Percentiles rank a stretch among this genome's conserved stretches.
These are phyloP conservation scores for Ciona savignyi DNA, from an alignment of 23 tunicate species.

Conservation along the genomic window DNA sequence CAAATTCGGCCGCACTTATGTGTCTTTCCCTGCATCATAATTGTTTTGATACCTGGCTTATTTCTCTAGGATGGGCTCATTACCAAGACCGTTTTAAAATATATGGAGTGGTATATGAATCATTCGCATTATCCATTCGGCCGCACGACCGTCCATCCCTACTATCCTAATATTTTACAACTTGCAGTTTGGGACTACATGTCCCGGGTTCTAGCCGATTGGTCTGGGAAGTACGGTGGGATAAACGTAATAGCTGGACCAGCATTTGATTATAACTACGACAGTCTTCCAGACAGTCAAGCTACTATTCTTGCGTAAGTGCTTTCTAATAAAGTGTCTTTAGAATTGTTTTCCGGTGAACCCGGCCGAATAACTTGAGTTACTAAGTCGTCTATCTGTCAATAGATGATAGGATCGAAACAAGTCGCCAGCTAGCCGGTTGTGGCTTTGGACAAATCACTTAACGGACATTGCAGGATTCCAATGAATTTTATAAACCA, in stretches of 20 bases:
- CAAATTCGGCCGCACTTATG: too few species aligned
- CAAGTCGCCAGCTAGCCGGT: too few species aligned
- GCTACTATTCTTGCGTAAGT: conserved; percentile 31
- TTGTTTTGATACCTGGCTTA: too few species aligned
- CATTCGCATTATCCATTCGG: background rate
- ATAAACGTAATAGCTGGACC: conserved; percentile 50
- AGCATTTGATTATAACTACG: conserved; percentile 58
- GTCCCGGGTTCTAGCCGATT: conserved; percentile 13
- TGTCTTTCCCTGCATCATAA: too few species aligned
- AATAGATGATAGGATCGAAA: too few species aligned
- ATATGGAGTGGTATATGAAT: too few species aligned
- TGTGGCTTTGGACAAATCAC: too few species aligned
- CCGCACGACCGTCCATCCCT: background rate
- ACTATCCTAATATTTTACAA: conserved; percentile 1
- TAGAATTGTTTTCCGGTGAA: background rate
- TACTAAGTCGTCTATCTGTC: too few species aligned
- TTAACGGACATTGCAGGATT: too few species aligned
- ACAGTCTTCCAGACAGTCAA: conserved; percentile 55
- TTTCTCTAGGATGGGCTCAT: too few species aligned
- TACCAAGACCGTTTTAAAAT: too few species aligned
- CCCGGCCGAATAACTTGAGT: conserved; percentile 10
- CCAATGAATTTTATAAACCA: conserved; percentile 31
- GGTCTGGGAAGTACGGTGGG: conserved; percentile 46
- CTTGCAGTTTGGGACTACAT: conserved; percentile 60
- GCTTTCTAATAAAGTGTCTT: background rate